Conservation (phyloP, 2,797 vertebrate genomes). For the Sparidentex hasta region DNA sequence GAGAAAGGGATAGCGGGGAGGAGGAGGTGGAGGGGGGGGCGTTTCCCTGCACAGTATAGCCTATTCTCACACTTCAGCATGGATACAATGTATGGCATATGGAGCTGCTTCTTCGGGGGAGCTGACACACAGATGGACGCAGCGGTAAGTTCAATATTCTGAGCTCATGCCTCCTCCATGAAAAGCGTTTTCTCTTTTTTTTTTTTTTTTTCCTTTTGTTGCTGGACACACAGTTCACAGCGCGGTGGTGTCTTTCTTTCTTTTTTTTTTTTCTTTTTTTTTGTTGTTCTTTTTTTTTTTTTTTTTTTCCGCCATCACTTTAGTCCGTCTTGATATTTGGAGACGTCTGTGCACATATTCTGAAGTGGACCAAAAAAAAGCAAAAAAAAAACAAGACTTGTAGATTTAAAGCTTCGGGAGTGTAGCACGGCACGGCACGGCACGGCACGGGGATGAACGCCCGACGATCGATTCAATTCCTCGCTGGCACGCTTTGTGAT, state of each 20-base stretch:
- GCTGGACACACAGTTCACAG: slow-evolving; percentile 32
- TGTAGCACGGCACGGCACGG: slow-evolving; percentile 26
- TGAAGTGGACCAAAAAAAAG: too few relatives aligned
- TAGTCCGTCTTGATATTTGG: slow-evolving; percentile 14
- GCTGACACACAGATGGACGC: slow-evolving; percentile 58
- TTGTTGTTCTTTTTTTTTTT: background rate
- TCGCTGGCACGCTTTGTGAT: slow-evolving; percentile 48
- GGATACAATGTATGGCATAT: slow-evolving; percentile 68
- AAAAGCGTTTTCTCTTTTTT: slow-evolving; percentile 25
- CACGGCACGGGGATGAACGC: slow-evolving; percentile 36
- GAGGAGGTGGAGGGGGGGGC: slow-evolving; percentile 68
- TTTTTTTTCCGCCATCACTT: slow-evolving; percentile 48
- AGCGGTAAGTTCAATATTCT: slow-evolving; percentile 69
- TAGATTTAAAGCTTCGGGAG: slow-evolving; percentile 28
- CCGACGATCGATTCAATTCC: slow-evolving; percentile 38
- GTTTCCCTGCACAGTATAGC: slow-evolving; percentile 75
- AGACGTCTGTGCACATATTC: slow-evolving; percentile 13
- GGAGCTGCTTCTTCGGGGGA: slow-evolving; percentile 58
- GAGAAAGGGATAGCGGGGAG: slow-evolving; percentile 73
- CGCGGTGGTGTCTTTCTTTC: slow-evolving; percentile 6
- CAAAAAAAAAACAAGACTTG: slow-evolving; percentile 48
- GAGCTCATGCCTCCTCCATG: slow-evolving; percentile 8
- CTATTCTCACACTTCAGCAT: slow-evolving; percentile 72
- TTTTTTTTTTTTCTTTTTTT: too few relatives aligned
- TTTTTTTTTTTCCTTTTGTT: background rate